These are phyloP conservation scores for Diadumene lineata DNA, from an alignment of 92 coral and sea anemone species.

Conservation along the genomic window DNA sequence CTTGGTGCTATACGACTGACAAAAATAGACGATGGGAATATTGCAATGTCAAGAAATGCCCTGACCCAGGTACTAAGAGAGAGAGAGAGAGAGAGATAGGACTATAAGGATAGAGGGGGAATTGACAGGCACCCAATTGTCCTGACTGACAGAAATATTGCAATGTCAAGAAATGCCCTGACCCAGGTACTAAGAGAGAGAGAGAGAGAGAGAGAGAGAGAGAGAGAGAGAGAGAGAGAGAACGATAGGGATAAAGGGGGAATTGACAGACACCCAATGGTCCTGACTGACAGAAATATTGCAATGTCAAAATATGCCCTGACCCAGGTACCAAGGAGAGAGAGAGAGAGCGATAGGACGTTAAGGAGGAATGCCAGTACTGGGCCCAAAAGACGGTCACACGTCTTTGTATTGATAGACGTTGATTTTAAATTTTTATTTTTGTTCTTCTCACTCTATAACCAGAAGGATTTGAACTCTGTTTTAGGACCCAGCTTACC, in stretches of 20 bases:
- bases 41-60: constrained; percentile 54
- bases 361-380: neutral
- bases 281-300: constrained; percentile 73
- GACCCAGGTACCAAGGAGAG: neutral
- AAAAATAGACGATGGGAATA: constrained; percentile 58
- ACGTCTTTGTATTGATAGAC: neutral
- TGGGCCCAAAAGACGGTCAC: neutral
- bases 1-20: constrained; percentile 34
- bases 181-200: neutral
- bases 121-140: neutral
- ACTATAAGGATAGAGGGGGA: neutral
- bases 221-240: neutral
- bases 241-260: neutral
- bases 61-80: constrained; percentile 17
- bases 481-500: neutral
- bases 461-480: neutral
- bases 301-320: constrained; percentile 32
- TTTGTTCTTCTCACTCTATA: too few relatives aligned
- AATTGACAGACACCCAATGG: neutral
- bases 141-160: neutral
- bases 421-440: too few relatives aligned
- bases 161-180: neutral
- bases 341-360: neutral
- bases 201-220: neutral
- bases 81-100: neutral